phyloP scores from a whole-genome alignment of 23 tunicate species.

The Styela plicata region DNA sequence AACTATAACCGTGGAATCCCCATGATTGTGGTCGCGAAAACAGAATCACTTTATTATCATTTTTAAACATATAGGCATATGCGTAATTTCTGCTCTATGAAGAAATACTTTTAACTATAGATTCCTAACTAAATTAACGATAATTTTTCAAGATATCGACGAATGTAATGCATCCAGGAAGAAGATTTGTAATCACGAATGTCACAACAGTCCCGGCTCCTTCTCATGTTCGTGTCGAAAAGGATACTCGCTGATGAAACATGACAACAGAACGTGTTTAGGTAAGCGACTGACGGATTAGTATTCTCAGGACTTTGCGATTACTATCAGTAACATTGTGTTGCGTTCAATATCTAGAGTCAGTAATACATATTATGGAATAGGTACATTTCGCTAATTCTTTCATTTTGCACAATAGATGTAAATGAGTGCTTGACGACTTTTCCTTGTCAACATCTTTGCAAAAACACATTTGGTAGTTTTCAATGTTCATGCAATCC shows the following conservation, averaged over 20 bases:
- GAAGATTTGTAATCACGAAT: background rate
- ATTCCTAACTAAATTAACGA: no score
- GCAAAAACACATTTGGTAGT: slow-evolving; percentile 43
- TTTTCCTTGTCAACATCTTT: slow-evolving; percentile 22
- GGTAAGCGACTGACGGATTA: background rate
- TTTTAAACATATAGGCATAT: no score
- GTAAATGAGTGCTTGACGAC: slow-evolving; percentile 18
- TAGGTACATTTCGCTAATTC: no score
- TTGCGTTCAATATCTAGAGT: no score
- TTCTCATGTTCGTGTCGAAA: slow-evolving; percentile 20
- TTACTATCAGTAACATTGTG: no score
- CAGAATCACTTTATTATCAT: no score
- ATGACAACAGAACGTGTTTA: slow-evolving; percentile 20
- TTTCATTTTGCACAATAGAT: slow-evolving; percentile 20
- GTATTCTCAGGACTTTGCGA: no score
- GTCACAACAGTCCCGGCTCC: slow-evolving; percentile 21
- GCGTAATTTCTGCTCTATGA: no score
- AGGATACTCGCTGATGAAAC: slow-evolving; percentile 5
- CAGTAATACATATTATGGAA: no score
- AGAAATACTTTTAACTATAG: no score
- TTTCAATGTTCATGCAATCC: slow-evolving; percentile 27
- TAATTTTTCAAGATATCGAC: slow-evolving; percentile 18
- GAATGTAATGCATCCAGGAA: slow-evolving; percentile 16
- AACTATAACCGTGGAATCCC: no score
- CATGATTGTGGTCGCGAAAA: no score